A percentile compares a stretch with the other conserved stretches of the same genome.
These are phyloP conservation scores for Hyperopisus bebe DNA, from an alignment of 2,113 vertebrate genomes.

Conservation along the genomic window DNA sequence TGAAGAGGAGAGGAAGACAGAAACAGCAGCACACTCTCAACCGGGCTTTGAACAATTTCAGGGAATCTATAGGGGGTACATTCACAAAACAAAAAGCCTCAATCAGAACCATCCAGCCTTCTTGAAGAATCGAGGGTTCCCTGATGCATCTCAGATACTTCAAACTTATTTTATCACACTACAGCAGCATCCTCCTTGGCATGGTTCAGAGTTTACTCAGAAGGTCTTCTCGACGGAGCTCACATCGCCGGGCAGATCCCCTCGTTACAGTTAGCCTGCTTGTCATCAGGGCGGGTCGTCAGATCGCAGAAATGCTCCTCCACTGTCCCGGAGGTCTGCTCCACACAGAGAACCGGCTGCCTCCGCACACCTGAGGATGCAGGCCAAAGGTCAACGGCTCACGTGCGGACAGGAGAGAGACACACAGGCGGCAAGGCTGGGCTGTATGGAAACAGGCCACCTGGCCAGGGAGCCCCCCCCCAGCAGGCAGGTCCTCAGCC, in stretches of 20 bases:
- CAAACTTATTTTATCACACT: neutral
- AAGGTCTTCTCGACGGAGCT: neutral
- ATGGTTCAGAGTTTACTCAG: neutral
- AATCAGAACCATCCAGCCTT: neutral
- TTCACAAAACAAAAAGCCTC: neutral
- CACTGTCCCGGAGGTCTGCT: slow-evolving; percentile 69
- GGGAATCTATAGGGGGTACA: no score
- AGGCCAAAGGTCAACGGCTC: neutral
- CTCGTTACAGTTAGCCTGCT: slow-evolving; percentile 68
- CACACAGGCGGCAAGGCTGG: neutral
- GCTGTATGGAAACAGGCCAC: neutral
- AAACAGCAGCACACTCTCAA: neutral
- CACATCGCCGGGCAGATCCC: slow-evolving; percentile 80
- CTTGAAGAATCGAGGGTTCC: neutral
- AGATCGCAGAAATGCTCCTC: slow-evolving; percentile 74
- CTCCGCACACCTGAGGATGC: slow-evolving; percentile 71
- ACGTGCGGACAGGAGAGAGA: neutral
- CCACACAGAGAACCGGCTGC: slow-evolving; percentile 73
- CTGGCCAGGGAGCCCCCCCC: neutral
- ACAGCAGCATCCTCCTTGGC: neutral
- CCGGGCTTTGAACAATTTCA: neutral
- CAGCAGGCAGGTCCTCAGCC: neutral
- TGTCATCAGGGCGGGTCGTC: slow-evolving; percentile 66
- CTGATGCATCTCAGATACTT: neutral
- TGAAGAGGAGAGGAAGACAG: neutral